These are phyloP conservation scores for Parus major DNA, from an alignment of 2,113 vertebrate species.

Conservation along the genomic window DNA sequence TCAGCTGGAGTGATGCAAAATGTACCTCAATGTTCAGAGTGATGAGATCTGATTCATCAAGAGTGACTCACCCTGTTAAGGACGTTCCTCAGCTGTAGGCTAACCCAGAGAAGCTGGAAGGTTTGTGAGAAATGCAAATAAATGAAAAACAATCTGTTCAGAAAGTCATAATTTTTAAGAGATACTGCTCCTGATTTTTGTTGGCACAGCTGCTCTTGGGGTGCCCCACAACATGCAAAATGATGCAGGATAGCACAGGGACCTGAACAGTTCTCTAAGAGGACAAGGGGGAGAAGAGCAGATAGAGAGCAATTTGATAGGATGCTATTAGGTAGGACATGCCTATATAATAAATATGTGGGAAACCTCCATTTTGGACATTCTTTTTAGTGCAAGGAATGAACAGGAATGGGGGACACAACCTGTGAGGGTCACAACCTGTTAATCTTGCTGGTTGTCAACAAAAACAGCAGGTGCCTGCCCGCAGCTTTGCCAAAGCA, in stretches of 20 bases:
- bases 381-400: neutral
- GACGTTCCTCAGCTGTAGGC: neutral
- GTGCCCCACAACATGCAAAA: fast-evolving
- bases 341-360: neutral
- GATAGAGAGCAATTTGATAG: neutral
- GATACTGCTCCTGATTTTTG: neutral
- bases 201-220: neutral
- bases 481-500: neutral
- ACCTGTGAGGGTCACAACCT: neutral
- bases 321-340: fast-evolving
- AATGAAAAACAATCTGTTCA: neutral
- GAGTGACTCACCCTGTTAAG: neutral
- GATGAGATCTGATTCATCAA: neutral
- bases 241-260: neutral
- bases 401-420: neutral
- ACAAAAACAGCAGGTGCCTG: neutral
- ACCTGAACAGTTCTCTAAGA: neutral
- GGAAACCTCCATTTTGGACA: neutral
- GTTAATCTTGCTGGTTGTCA: neutral
- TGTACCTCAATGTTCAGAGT: neutral
- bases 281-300: fast-evolving
- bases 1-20: neutral
- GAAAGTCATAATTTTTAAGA: neutral
- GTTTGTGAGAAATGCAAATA: neutral
- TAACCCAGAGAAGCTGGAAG: neutral